Evolutionary conservation across 2,888 invertebrate species (phyloP).

Genomic region (Drosophila lacicola): DNA sequence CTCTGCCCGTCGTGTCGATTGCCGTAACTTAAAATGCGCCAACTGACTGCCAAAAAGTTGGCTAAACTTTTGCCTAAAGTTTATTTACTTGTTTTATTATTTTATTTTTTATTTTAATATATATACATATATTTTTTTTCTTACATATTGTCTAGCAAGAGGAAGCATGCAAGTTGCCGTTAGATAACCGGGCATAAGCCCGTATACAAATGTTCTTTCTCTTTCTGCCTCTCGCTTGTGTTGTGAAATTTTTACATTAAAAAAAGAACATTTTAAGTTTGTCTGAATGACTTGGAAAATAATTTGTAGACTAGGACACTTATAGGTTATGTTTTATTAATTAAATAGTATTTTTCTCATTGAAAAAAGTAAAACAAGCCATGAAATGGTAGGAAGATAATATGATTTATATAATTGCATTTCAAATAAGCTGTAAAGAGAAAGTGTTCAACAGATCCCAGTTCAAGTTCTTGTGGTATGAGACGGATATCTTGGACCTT

Average conservation of each 20-base stretch:
- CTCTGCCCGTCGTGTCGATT: conserved; percentile 57
- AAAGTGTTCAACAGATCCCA: too few relatives aligned
- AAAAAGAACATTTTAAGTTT: not conserved
- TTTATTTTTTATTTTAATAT: conserved; percentile 12
- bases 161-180: not conserved
- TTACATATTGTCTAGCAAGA: conserved; percentile 29
- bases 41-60: conserved; percentile 78
- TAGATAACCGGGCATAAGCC: conserved; percentile 1
- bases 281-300: too few relatives aligned
- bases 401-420: too few relatives aligned
- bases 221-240: not conserved
- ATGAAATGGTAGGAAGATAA: too few relatives aligned
- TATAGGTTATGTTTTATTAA: too few relatives aligned
- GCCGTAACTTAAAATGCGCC: conserved; percentile 77
- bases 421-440: too few relatives aligned
- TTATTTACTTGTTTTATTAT: conserved; percentile 76
- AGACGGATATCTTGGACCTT: too few relatives aligned
- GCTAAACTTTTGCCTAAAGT: conserved; percentile 71
- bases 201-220: conserved; percentile 14
- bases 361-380: too few relatives aligned
- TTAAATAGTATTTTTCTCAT: too few relatives aligned
- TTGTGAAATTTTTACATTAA: too few relatives aligned
- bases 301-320: too few relatives aligned
- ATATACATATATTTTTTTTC: conserved; percentile 7
- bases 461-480: too few relatives aligned